phyloP scores from a whole-genome alignment of 2,888 invertebrate species.

The Drosophila testacea region DNA sequence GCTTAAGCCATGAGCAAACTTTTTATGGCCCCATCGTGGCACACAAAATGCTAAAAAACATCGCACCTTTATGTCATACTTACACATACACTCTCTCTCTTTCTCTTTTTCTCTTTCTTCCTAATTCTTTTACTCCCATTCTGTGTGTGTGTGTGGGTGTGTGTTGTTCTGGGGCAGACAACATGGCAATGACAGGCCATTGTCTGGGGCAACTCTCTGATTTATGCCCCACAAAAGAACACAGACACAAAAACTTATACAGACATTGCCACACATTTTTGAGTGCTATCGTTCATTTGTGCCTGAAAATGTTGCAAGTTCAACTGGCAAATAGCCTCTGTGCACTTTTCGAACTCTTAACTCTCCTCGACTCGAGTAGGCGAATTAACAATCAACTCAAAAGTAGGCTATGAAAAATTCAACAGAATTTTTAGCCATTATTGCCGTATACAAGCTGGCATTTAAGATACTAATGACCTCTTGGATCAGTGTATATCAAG shows the following conservation, averaged over 20 bases:
- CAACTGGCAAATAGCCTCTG: slow-evolving; percentile 17
- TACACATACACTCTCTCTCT: not conserved
- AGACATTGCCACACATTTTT: slow-evolving; percentile 41
- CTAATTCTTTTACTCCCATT: not conserved
- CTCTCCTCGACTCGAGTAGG: not conserved
- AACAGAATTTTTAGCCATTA: slow-evolving; percentile 6
- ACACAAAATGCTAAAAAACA: slow-evolving; percentile 45
- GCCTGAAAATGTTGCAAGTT: slow-evolving; percentile 17
- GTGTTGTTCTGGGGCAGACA: slow-evolving; percentile 12
- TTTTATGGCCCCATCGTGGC: slow-evolving; percentile 61
- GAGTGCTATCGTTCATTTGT: slow-evolving; percentile 43
- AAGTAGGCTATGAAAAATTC: slow-evolving; percentile 16
- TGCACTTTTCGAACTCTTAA: not conserved
- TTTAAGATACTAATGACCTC: slow-evolving; percentile 1
- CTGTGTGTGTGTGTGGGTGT: slow-evolving; percentile 6
- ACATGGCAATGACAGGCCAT: slow-evolving; percentile 62
- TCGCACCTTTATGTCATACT: slow-evolving; percentile 37
- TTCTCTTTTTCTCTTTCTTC: not conserved
- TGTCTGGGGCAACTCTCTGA: slow-evolving; percentile 71
- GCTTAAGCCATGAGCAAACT: slow-evolving; percentile 61
- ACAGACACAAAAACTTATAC: slow-evolving; percentile 38
- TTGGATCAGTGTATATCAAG: not conserved
- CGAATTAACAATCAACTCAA: slow-evolving; percentile 18
- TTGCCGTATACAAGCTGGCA: not conserved
- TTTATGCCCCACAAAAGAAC: slow-evolving; percentile 59